Conservation (phyloP, 2,888 invertebrate species). For the Hirudinaria manillensis region DNA sequence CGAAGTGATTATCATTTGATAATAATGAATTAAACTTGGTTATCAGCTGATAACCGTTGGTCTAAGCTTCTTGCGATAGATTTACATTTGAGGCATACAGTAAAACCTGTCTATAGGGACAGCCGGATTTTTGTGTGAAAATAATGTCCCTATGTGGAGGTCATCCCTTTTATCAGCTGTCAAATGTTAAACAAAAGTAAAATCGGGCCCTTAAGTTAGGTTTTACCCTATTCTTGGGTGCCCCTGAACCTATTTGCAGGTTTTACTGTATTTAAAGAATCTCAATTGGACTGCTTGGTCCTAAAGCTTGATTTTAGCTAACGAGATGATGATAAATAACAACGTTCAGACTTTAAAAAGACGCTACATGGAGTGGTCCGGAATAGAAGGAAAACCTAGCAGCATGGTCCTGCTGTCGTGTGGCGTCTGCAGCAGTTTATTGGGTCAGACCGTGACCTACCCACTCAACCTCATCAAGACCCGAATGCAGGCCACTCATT, state of each 20-base stretch:
- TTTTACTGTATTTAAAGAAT: too few species aligned
- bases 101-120: too few species aligned
- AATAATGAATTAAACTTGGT: too few species aligned
- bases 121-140: too few species aligned
- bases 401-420: slow-evolving; percentile 41
- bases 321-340: background rate
- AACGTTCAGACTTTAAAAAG: slow-evolving; percentile 42
- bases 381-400: slow-evolving; percentile 40
- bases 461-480: slow-evolving; percentile 45
- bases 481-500: slow-evolving; percentile 41
- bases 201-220: too few species aligned
- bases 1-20: slow-evolving; percentile 60
- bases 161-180: too few species aligned
- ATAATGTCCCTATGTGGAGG: too few species aligned
- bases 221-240: too few species aligned
- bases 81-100: too few species aligned
- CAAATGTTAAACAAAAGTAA: too few species aligned
- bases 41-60: background rate
- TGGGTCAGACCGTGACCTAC: slow-evolving; percentile 45
- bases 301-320: background rate
- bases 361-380: slow-evolving; percentile 38
- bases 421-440: slow-evolving; percentile 42
- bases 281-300: too few species aligned
- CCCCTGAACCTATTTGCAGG: too few species aligned
- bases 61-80: background rate